phyloP scores from a whole-genome alignment of 1,140 invertebrate species.

The Copidosoma floridanum region DNA sequence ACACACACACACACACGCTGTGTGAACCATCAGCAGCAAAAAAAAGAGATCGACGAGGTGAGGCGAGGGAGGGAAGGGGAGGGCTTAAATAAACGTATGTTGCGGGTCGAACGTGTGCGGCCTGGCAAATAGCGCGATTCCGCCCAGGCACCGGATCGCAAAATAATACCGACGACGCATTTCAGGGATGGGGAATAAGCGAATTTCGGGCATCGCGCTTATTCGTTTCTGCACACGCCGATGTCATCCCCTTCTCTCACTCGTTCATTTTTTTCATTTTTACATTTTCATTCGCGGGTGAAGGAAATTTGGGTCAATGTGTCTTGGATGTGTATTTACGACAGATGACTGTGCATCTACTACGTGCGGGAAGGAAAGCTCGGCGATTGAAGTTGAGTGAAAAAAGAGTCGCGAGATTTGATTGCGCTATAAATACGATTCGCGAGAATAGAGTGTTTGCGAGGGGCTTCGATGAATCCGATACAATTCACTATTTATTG shows the following conservation, averaged over 20 bases:
- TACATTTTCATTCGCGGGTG: neutral
- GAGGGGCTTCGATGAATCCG: too few species aligned
- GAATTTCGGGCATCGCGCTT: neutral
- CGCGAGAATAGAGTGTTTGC: too few species aligned
- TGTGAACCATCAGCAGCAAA: too few species aligned
- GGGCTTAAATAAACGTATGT: neutral
- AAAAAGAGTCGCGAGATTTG: neutral
- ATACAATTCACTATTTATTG: neutral
- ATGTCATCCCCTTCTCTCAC: neutral
- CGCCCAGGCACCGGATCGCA: too few species aligned
- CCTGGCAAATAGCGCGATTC: neutral
- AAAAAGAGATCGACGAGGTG: too few species aligned
- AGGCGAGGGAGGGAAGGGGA: too few species aligned
- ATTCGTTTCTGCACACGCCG: too few species aligned
- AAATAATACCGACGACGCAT: too few species aligned
- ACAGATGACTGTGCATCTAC: neutral
- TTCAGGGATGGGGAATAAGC: neutral
- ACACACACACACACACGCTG: too few species aligned
- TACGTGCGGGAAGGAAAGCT: neutral
- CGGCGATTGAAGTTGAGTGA: neutral
- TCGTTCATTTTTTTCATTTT: neutral
- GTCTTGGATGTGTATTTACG: neutral
- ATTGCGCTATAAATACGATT: too few species aligned
- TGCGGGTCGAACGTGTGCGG: neutral
- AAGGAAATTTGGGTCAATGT: neutral